Percentiles rank a stretch among this genome's conserved stretches.
phyloP scores from a whole-genome alignment of 2,113 vertebrate species.

The Romanogobio albipinnatus region DNA sequence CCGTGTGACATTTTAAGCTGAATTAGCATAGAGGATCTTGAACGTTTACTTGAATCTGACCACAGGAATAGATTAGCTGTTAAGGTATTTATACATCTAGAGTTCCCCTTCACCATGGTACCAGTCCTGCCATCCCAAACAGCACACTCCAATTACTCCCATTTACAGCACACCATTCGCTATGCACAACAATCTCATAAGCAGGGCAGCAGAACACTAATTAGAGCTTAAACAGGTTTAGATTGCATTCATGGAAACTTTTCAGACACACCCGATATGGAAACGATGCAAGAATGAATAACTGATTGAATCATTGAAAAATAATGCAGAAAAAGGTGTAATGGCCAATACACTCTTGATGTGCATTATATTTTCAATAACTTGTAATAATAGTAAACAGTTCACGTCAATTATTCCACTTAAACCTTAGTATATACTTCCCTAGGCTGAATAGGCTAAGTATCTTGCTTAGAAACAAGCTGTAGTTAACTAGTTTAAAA shows the following conservation, averaged over 20 bases:
- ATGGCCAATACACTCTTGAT: background rate
- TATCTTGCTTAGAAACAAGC: background rate
- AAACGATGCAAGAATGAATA: background rate
- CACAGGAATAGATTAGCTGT: slow-evolving; percentile 51
- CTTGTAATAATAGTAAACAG: background rate
- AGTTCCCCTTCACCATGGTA: slow-evolving; percentile 46
- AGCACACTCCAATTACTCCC: slow-evolving; percentile 45
- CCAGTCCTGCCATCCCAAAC: slow-evolving; percentile 48
- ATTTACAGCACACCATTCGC: slow-evolving; percentile 21
- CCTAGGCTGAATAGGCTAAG: background rate
- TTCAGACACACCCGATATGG: background rate
- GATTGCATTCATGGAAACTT: background rate
- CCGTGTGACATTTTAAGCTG: slow-evolving; percentile 37
- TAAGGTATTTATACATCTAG: slow-evolving; percentile 50
- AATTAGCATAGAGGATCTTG: slow-evolving; percentile 24
- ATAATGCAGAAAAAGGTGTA: background rate
- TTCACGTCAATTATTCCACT: background rate
- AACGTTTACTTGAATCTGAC: slow-evolving; percentile 26
- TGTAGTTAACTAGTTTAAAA: background rate
- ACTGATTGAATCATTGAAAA: background rate
- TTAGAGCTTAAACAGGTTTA: background rate
- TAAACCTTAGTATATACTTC: background rate
- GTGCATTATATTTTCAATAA: background rate
- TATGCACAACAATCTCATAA: slow-evolving; percentile 8
- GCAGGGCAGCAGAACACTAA: background rate